Evolutionary conservation across 2,113 vertebrate species (phyloP).

Genomic region (Nipponia nippon): DNA sequence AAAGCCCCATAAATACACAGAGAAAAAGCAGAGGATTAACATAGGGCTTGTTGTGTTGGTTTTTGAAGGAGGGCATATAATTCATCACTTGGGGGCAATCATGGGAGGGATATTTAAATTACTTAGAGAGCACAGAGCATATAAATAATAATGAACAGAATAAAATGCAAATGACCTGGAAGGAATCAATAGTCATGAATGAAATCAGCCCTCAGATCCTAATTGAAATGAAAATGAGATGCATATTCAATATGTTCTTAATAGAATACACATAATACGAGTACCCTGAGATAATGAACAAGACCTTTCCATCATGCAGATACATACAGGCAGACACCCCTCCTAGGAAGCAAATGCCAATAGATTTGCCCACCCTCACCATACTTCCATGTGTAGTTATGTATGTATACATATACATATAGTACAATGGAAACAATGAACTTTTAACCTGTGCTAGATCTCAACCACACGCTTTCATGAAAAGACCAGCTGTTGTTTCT

Average conservation of each 20-base stretch:
- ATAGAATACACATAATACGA: constrained; percentile 9
- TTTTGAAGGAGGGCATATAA: constrained; percentile 19
- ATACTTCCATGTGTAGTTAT: neutral
- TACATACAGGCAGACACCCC: neutral
- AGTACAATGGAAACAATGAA: neutral
- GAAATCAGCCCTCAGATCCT: constrained; percentile 9
- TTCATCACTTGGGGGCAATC: constrained; percentile 47
- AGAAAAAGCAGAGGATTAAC: neutral
- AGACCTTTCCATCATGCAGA: neutral
- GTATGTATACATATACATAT: neutral
- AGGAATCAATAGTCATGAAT: constrained; percentile 42
- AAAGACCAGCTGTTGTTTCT: constrained; percentile 14
- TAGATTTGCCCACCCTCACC: neutral
- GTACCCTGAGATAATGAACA: constrained; percentile 8
- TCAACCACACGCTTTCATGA: neutral
- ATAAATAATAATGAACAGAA: constrained; percentile 55
- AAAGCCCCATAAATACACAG: neutral
- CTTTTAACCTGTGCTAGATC: neutral
- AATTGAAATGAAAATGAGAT: constrained; percentile 52
- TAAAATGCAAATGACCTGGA: constrained; percentile 48
- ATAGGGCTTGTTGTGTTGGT: neutral
- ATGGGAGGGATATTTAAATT: constrained; percentile 25
- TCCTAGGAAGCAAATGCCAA: neutral
- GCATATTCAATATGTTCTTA: constrained; percentile 33
- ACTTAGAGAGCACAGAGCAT: constrained; percentile 14